phyloP scores from a whole-genome alignment of 2,113 vertebrate genomes.

The Engraulis encrasicolus region DNA sequence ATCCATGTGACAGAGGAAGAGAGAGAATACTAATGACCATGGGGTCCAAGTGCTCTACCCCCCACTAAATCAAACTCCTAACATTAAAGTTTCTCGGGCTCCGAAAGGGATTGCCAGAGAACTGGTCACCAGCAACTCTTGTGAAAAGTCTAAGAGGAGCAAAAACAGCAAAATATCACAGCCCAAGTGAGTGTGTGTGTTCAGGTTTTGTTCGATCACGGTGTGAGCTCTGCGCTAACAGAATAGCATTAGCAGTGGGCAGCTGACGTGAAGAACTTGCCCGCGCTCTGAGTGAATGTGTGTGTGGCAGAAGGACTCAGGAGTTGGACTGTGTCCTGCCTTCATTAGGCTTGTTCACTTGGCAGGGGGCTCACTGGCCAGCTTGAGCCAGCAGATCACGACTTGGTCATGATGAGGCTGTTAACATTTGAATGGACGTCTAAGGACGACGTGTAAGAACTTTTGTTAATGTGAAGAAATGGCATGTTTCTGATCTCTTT shows the following conservation, averaged over 20 bases:
- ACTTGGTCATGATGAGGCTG: background rate
- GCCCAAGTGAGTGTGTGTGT: background rate
- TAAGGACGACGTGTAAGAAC: conserved; percentile 17
- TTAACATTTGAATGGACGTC: conserved; percentile 29
- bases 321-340: conserved; percentile 18
- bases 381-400: conserved; percentile 27
- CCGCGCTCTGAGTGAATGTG: conserved; percentile 22
- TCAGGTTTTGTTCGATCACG: background rate
- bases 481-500: background rate
- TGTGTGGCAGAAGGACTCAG: conserved; percentile 25
- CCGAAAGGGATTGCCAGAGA: background rate
- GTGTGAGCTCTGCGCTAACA: background rate
- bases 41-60: conserved; percentile 45
- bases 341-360: conserved; percentile 33
- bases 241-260: conserved; percentile 1
- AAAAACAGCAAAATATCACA: background rate
- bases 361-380: conserved; percentile 30
- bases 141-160: background rate
- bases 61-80: conserved; percentile 3
- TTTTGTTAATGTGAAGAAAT: conserved; percentile 1
- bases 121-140: background rate
- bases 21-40: conserved; percentile 43
- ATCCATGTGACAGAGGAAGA: conserved; percentile 37
- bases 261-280: background rate
- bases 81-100: background rate